phyloP scores from a whole-genome alignment of 2,888 invertebrate genomes.

The Acanthosepion lycidas region DNA sequence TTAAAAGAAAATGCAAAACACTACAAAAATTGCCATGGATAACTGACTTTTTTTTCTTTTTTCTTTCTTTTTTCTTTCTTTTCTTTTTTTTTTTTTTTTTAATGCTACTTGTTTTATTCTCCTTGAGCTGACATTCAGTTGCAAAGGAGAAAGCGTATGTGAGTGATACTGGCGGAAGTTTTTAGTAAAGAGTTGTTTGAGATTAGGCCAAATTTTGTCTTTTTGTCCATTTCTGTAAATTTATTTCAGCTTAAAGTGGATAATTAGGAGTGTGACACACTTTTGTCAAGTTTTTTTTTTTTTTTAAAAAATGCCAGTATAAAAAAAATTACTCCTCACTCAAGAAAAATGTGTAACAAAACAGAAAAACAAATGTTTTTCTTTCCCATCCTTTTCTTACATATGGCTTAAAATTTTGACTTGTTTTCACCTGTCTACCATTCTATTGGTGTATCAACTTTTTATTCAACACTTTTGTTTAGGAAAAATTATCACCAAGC shows the following conservation, averaged over 20 bases:
- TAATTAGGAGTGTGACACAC: background rate
- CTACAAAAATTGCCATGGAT: background rate
- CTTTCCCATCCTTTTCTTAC: background rate
- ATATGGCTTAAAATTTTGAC: background rate
- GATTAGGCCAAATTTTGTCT: background rate
- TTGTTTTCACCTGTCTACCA: background rate
- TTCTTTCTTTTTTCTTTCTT: too few relatives aligned
- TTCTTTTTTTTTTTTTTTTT: background rate
- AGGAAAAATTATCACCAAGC: background rate
- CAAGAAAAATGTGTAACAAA: background rate
- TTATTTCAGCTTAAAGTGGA: background rate
- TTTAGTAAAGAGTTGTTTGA: background rate
- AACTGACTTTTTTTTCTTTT: background rate
- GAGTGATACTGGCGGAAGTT: background rate
- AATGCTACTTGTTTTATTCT: background rate
- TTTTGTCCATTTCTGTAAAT: background rate
- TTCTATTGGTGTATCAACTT: background rate
- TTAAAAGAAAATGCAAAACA: background rate
- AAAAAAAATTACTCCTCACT: background rate
- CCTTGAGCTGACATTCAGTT: conserved; percentile 16
- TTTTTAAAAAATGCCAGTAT: background rate
- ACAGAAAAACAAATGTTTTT: background rate
- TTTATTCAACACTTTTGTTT: background rate
- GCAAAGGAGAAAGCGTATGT: background rate
- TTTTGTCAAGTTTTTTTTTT: background rate